Evolutionary conservation across 1,140 invertebrate species (phyloP), one percentile per base, ranked within the genome.

Genomic region (Lasaia peninsularis): DNA sequence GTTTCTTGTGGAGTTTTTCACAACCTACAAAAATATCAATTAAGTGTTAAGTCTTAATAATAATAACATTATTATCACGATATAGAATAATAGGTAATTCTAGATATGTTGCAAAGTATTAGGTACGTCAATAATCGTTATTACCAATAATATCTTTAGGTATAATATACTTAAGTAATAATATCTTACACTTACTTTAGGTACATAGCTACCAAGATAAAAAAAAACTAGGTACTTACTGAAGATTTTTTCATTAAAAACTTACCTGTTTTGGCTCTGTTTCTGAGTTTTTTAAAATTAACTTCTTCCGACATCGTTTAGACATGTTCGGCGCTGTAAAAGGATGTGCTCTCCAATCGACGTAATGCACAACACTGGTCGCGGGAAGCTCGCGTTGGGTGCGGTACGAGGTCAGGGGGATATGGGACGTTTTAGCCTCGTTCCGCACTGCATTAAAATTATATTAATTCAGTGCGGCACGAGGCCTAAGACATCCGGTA

Each of bases 391-490:
- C 20, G 57, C 57, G 57, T 52, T 10, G 57, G 50, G 57, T 59
- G 57, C 51, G 50, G 57, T 59, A 60, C 58, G 40, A 50, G 58
- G 58, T 60, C 37, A 37, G 58, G 32, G 51, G 35, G 57, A 21
- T 59, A 59, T 35, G 49, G 28, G 57, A 50, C 37, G 35, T 59
- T 59, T 52, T 49, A 58, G 40, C 57, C 57, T 40, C 50, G 57
- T 52, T 52, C 33, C 52, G 58, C 50, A 53, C 57, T 59, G 50
- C 31, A 28, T 52, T 59, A 52, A 53, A 49, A 54, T 54, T 60
- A 31, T 54, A 60, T 60, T 60, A 16, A 21, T 52, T 56, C 53
- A 51, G 32, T 59, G 50, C 57, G 52, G 32, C 37, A 56, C 54
- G 35, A 56, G 54, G 37, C 31, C 54, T 44, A 56, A 56, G 37